Evolutionary conservation across 2,113 vertebrate genomes (phyloP).

Genomic region (Polypterus senegalus): DNA sequence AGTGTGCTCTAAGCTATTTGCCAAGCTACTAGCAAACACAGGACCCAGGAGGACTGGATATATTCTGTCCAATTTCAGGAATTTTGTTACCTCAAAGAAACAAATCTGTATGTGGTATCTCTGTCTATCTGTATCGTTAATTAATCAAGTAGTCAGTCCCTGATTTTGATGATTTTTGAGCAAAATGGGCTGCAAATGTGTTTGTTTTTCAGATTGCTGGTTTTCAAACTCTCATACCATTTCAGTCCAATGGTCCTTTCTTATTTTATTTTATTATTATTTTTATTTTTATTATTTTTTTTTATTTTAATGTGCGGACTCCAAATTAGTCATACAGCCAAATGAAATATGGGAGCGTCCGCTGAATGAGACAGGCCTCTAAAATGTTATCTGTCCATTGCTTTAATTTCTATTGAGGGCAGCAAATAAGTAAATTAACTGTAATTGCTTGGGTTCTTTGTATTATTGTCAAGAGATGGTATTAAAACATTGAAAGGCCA

Average conservation of each 20-base stretch:
- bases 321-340: too few species aligned
- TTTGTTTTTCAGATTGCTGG: constrained; percentile 28
- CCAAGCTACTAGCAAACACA: constrained; percentile 43
- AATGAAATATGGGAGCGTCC: too few species aligned
- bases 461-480: constrained; percentile 27
- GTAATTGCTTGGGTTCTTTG: constrained; percentile 29
- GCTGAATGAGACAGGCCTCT: too few species aligned
- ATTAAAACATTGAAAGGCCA: constrained; percentile 42
- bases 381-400: too few species aligned
- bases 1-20: constrained; percentile 24
- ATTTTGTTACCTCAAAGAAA: constrained; percentile 64
- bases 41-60: constrained; percentile 49
- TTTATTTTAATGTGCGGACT: too few species aligned
- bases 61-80: constrained; percentile 56
- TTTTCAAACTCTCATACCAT: too few species aligned
- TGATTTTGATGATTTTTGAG: constrained; percentile 24
- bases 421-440: constrained; percentile 1
- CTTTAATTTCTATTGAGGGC: constrained; percentile 19
- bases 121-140: constrained; percentile 39
- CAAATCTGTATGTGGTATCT: constrained; percentile 35
- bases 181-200: constrained; percentile 35
- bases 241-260: too few species aligned
- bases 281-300: too few species aligned
- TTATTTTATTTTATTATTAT: too few species aligned
- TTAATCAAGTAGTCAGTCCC: constrained; percentile 22